Conservation (phyloP, 2,113 vertebrate species). For the Microtus montanus region DNA sequence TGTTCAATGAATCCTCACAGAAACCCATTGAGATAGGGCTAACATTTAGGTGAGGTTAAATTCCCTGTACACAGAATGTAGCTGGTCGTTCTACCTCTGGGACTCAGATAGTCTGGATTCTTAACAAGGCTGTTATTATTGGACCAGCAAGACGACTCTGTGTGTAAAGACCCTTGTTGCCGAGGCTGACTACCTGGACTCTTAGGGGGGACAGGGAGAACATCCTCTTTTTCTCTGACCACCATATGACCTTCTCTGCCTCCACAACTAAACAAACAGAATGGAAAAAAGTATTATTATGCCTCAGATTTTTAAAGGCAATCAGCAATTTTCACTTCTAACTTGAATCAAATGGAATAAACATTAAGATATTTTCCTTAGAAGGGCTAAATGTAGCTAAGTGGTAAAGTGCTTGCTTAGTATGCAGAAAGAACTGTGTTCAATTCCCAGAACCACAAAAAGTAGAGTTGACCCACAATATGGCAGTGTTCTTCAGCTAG, state of each 20-base stretch:
- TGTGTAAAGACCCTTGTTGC: neutral
- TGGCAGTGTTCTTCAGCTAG: neutral
- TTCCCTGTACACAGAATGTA: slow-evolving; percentile 1
- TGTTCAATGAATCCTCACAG: slow-evolving; percentile 31
- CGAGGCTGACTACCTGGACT: neutral
- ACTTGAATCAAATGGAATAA: slow-evolving; percentile 36
- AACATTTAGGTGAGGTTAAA: slow-evolving; percentile 23
- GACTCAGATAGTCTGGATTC: neutral
- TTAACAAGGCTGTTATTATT: neutral
- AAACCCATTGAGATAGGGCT: neutral
- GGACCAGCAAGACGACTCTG: neutral
- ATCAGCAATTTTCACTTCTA: neutral
- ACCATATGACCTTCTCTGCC: neutral
- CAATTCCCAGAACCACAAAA: neutral
- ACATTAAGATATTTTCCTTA: neutral
- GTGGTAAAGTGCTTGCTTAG: neutral
- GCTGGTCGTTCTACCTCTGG: neutral
- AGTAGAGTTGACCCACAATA: neutral
- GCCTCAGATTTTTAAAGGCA: neutral
- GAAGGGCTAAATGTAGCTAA: neutral
- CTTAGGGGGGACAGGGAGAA: neutral
- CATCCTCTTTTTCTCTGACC: neutral
- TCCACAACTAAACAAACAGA: neutral
- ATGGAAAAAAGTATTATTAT: neutral
- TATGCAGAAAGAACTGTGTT: neutral